Conservation (phyloP, 2,888 invertebrate species). For the Pediacus dermestoides region DNA sequence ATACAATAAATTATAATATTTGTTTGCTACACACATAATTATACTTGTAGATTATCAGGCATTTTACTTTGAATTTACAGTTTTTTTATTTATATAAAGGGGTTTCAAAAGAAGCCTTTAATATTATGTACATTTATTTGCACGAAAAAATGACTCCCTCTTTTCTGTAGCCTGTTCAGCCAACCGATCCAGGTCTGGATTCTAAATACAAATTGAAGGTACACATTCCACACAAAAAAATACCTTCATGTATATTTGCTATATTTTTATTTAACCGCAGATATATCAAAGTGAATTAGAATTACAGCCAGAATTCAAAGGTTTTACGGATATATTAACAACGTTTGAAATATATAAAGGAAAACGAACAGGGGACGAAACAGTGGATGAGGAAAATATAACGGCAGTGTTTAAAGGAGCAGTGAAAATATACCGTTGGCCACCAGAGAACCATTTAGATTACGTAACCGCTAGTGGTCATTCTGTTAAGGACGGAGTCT, state of each 20-base stretch:
- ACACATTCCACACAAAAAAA: slow-evolving; percentile 6
- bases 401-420: slow-evolving; percentile 44
- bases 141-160: too few species aligned
- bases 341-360: slow-evolving; percentile 62
- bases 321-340: slow-evolving; percentile 64
- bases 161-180: too few species aligned
- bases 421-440: slow-evolving; percentile 63
- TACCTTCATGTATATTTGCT: too few species aligned
- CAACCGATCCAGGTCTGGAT: too few species aligned
- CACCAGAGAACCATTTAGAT: slow-evolving; percentile 49
- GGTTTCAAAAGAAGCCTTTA: too few species aligned
- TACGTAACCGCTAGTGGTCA: slow-evolving; percentile 56
- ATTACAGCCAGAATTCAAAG: slow-evolving; percentile 60
- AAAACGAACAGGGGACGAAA: slow-evolving; percentile 51
- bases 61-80: too few species aligned
- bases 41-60: too few species aligned
- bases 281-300: slow-evolving; percentile 65
- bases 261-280: too few species aligned
- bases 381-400: slow-evolving; percentile 50
- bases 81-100: too few species aligned
- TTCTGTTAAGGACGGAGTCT: slow-evolving; percentile 58
- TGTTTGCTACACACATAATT: too few species aligned
- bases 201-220: slow-evolving; percentile 16
- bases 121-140: too few species aligned
- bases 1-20: too few species aligned